Base-by-base conservation (phyloP, 2,113 vertebrate genomes). In the Syrmaticus mikado region DNA sequence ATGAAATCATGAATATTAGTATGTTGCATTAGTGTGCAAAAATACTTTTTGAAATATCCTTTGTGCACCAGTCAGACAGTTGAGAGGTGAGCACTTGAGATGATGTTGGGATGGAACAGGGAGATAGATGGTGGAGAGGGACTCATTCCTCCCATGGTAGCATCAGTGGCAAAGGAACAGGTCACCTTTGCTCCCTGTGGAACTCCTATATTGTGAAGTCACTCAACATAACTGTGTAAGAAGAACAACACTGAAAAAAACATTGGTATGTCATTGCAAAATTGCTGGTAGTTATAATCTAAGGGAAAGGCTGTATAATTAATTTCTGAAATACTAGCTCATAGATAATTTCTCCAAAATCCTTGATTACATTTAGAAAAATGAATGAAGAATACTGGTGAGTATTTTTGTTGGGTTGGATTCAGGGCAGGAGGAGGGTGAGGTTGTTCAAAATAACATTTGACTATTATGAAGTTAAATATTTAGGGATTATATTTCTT, bases 11-110 rank as follows among this genome's bases (percentile, higher is more conserved):
- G 77, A 53, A 60, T 68, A 78, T 81, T 89, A 21, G 75, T 94
- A 84, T 78, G 79, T 43, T 94, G 70, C 43, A 25, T 84, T 92
- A 89, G 65, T 50, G 86, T 92, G 57, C 67, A 81, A 89, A 92
- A 95, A 41, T 24, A 45, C 77, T 92, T 71, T 60, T 84, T 90
- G 65, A 68, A 84, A 86, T 48, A 32, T 93, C 65, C 21, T 6
- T 45, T 62, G 50, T 85, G 80, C 71, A 66, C 34, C 38, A 57
- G 82, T 41, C 41, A 53, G 83, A 46, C 50, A 79, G 62, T 53
- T 50, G 65, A 82, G 55, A 74, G 57, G 41, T 46, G 32, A 78
- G 38, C 22, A 38, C 34, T 18, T 70, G 15, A 52, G 18, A 27
- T 52, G 25, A 28, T 50, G 67, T 28, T 28, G 24, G 18, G 67